phyloP scores from a whole-genome alignment of 2,113 vertebrate species.

The Rhabdomys dilectus region DNA sequence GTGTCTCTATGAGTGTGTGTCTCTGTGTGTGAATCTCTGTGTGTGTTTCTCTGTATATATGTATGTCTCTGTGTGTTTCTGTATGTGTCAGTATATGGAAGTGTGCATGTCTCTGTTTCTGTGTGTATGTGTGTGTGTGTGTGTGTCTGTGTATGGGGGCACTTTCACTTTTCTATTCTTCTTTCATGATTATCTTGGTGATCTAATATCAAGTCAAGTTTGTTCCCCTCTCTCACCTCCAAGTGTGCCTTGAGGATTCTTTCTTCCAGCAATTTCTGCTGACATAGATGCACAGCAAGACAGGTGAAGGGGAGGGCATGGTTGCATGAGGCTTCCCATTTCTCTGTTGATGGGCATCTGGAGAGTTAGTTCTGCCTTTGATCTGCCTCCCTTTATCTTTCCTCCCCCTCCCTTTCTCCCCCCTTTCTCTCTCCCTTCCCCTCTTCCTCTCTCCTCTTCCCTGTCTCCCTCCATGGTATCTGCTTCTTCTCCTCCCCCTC shows the following conservation, averaged over 20 bases:
- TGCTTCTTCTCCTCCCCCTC: no score
- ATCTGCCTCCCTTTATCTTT: background rate
- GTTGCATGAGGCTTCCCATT: background rate
- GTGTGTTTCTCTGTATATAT: no score
- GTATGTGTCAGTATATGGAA: no score
- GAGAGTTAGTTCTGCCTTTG: no score
- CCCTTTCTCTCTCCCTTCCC: no score
- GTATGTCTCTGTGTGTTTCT: no score
- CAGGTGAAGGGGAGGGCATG: no score
- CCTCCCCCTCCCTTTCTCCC: accelerated
- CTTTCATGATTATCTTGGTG: background rate
- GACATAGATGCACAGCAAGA: background rate
- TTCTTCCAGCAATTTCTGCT: background rate
- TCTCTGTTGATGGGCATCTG: background rate
- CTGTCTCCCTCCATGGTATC: no score
- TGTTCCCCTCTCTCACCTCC: background rate
- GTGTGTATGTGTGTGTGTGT: no score
- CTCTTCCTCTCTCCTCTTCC: background rate
- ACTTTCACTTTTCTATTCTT: background rate
- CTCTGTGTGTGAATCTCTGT: no score
- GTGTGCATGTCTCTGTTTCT: no score
- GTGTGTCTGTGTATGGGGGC: background rate
- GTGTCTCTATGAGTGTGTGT: no score
- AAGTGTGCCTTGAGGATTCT: background rate
- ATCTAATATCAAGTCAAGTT: background rate